Percentiles rank a stretch among this genome's conserved stretches.
Conservation (phyloP, 2,888 invertebrate species). For the Cosmorhoe ocellata region DNA sequence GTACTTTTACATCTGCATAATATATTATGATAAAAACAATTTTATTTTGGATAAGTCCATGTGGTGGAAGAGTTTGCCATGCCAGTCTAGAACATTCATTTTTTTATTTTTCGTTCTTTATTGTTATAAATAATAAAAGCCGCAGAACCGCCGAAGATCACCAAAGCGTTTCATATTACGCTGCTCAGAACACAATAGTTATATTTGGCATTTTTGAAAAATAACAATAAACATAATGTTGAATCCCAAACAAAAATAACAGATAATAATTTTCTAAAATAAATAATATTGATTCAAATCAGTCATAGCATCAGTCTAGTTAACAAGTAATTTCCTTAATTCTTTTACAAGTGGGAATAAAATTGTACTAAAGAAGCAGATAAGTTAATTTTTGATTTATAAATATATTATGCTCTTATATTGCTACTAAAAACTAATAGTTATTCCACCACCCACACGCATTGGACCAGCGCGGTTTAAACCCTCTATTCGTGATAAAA, state of each 20-base stretch:
- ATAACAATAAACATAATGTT: constrained; percentile 9
- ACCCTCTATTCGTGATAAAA: neutral
- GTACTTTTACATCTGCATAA: no score
- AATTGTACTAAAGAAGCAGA: constrained; percentile 47
- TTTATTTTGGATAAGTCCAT: no score
- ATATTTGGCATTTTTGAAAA: constrained; percentile 37
- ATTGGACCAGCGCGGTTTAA: no score
- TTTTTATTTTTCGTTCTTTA: no score
- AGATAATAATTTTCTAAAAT: constrained; percentile 61
- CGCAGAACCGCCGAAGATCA: no score
- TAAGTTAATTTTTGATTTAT: constrained; percentile 29
- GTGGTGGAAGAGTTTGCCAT: no score
- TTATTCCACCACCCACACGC: neutral
- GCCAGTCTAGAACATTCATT: no score
- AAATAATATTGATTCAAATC: constrained; percentile 81
- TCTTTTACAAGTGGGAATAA: constrained; percentile 42
- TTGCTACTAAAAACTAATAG: constrained; percentile 1
- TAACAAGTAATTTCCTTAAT: constrained; percentile 37
- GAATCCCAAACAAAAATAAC: constrained; percentile 38
- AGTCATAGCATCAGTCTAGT: constrained; percentile 78
- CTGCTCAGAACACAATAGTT: constrained; percentile 14
- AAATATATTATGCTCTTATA: constrained; percentile 18
- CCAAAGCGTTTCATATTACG: neutral
- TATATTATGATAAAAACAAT: no score
- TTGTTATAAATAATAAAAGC: no score